A percentile compares a stretch with the other conserved stretches of the same genome.
Evolutionary conservation across 2,888 invertebrate species (phyloP).

Genomic region (Trichopria drosophilae): DNA sequence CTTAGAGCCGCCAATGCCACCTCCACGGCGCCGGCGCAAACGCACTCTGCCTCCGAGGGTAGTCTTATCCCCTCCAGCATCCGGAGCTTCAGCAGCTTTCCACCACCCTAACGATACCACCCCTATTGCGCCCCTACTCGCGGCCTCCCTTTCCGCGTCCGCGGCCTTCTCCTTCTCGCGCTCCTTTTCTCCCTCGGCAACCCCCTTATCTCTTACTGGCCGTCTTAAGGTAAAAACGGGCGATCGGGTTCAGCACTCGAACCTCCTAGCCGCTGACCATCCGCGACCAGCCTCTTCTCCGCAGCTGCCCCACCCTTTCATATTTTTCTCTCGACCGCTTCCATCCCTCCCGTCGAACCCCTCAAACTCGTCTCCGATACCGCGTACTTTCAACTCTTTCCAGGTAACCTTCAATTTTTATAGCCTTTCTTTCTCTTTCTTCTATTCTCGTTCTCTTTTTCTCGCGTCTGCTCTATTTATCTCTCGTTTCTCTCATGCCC

Average conservation of each 20-base stretch:
- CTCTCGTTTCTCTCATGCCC: conserved; percentile 24
- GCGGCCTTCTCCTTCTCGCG: conserved; percentile 31
- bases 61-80: conserved; percentile 57
- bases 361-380: conserved; percentile 26
- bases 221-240: conserved; percentile 58
- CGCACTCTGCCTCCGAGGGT: conserved; percentile 50
- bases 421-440: conserved; percentile 12
- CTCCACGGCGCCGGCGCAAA: conserved; percentile 41
- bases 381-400: conserved; percentile 9
- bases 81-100: conserved; percentile 43
- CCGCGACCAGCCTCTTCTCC: conserved; percentile 30
- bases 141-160: conserved; percentile 21
- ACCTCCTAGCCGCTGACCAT: conserved; percentile 44
- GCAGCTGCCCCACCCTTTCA: conserved; percentile 24
- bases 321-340: conserved; percentile 9
- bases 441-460: conserved; percentile 17
- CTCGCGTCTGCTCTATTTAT: conserved; percentile 35
- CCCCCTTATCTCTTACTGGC: conserved; percentile 35
- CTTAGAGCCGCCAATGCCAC: conserved; percentile 50
- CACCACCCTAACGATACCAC: conserved; percentile 34
- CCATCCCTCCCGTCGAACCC: conserved; percentile 22
- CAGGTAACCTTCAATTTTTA: conserved; percentile 39
- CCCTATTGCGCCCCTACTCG: conserved; percentile 8
- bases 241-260: conserved; percentile 56
- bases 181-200: conserved; percentile 1